phyloP scores from a whole-genome alignment of 2,888 invertebrate genomes.

The Dicyrtoma fusca region DNA sequence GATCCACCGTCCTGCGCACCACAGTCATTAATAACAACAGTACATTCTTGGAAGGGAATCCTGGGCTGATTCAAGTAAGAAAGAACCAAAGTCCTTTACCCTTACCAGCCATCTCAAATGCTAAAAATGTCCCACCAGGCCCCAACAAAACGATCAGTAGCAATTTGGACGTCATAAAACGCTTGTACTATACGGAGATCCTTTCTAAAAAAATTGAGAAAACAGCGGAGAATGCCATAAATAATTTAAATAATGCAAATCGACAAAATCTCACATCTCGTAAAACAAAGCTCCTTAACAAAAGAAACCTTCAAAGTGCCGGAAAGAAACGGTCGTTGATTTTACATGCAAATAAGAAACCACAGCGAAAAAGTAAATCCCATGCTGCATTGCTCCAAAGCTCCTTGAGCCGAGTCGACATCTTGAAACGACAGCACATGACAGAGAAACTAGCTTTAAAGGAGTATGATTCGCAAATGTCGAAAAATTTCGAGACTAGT shows the following conservation, averaged over 20 bases:
- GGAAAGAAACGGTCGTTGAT: neutral
- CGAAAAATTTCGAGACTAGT: neutral
- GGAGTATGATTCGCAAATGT: neutral
- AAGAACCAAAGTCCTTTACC: too few relatives aligned
- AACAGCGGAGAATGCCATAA: neutral
- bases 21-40: too few relatives aligned
- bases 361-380: slow-evolving; percentile 2
- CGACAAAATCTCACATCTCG: too few relatives aligned
- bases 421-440: neutral
- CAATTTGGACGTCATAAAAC: too few relatives aligned
- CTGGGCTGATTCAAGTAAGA: too few relatives aligned
- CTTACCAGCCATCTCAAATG: neutral
- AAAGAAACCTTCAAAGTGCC: neutral
- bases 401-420: neutral
- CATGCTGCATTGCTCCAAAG: neutral
- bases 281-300: neutral
- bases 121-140: neutral
- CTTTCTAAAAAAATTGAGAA: neutral
- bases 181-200: neutral
- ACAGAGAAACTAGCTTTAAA: neutral
- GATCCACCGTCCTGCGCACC: too few relatives aligned
- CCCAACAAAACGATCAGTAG: neutral
- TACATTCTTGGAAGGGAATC: too few relatives aligned
- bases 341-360: neutral
- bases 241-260: neutral